Evolutionary conservation across 2,888 invertebrate species (phyloP).

Genomic region (Eurytoma adleriae): DNA sequence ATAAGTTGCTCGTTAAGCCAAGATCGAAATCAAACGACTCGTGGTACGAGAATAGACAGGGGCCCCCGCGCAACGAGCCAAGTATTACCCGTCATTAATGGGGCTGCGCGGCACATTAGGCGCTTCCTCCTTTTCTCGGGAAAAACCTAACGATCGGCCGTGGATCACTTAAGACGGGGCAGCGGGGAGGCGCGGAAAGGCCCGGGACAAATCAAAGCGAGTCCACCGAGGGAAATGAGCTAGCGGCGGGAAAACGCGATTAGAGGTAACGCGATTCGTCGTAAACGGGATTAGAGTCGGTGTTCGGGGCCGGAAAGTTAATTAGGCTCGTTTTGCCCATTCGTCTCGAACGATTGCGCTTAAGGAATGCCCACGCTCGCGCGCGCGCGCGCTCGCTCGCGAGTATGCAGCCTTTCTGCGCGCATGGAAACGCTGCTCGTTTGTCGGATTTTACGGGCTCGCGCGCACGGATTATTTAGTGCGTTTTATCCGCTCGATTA

Average conservation of each 20-base stretch:
- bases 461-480: constrained; percentile 39
- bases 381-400: constrained; percentile 24
- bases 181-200: background rate
- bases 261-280: constrained; percentile 53
- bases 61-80: background rate
- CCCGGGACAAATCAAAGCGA: background rate
- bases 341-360: constrained; percentile 58
- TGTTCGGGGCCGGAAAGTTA: constrained; percentile 46
- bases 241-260: constrained; percentile 41
- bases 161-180: too few species aligned
- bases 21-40: constrained; percentile 41
- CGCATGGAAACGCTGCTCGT: constrained; percentile 36
- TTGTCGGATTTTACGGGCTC: constrained; percentile 42
- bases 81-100: constrained; percentile 24
- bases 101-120: constrained; percentile 8
- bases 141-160: too few species aligned
- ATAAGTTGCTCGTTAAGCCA: constrained; percentile 41
- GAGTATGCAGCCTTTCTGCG: constrained; percentile 1
- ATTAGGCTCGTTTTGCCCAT: constrained; percentile 61
- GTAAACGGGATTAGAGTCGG: constrained; percentile 53
- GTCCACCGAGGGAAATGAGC: constrained; percentile 22
- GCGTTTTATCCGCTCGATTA: constrained; percentile 48
- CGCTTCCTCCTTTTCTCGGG: background rate
- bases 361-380: constrained; percentile 48
- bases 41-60: constrained; percentile 5